Evolutionary conservation across 2,797 vertebrate genomes (phyloP).

Genomic region (Mareca strepera): DNA sequence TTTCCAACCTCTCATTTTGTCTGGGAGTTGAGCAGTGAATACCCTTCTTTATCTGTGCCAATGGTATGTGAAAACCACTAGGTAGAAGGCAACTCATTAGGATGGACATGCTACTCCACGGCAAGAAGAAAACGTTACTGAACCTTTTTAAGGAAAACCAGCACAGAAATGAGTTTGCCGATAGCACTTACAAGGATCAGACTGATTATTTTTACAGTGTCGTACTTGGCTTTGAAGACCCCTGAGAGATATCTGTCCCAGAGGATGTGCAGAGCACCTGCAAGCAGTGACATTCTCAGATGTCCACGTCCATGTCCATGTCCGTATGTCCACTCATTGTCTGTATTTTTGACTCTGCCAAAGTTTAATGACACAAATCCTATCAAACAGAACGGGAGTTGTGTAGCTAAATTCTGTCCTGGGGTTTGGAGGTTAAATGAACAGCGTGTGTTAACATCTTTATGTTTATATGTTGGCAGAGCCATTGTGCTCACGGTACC

Average conservation of each 20-base stretch:
- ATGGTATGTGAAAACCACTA: conserved; percentile 10
- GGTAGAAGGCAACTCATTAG: neutral
- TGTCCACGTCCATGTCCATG: neutral
- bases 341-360: neutral
- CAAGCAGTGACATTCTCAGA: conserved; percentile 1
- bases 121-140: conserved; percentile 1
- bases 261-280: neutral
- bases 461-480: neutral
- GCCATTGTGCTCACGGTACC: neutral
- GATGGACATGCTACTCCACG: neutral
- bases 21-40: neutral
- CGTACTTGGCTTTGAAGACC: conserved; percentile 26
- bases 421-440: neutral
- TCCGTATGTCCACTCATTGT: neutral
- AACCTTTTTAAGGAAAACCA: conserved; percentile 34
- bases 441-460: neutral
- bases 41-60: conserved; percentile 11
- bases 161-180: neutral
- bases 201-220: conserved; percentile 20
- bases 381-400: neutral
- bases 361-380: neutral
- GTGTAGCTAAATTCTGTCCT: neutral
- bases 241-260: neutral
- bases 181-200: conserved; percentile 15
- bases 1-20: conserved; percentile 18